Conservation (phyloP, 2,797 vertebrate genomes). For the Anableps anableps region DNA sequence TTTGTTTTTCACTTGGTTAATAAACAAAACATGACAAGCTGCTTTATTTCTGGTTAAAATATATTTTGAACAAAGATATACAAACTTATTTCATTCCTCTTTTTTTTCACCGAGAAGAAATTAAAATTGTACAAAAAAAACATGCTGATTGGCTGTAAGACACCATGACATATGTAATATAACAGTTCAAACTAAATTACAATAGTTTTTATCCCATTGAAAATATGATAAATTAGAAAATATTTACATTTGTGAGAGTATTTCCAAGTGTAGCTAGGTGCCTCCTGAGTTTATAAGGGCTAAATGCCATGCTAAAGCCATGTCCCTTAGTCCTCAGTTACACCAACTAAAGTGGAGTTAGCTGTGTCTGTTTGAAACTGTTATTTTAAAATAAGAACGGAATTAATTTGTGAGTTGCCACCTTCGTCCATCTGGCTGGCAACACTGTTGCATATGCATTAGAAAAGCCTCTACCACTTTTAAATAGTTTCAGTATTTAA, state of each 20-base stretch:
- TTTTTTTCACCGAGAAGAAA: background rate
- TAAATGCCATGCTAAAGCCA: background rate
- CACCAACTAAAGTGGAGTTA: no score
- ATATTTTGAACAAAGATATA: no score
- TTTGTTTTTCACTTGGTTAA: no score
- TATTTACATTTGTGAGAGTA: background rate
- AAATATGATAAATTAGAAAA: background rate
- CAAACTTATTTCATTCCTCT: background rate
- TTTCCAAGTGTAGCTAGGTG: background rate
- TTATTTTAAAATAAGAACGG: no score
- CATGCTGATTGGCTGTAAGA: background rate
- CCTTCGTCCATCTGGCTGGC: background rate
- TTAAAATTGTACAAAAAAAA: background rate
- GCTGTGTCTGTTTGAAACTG: background rate
- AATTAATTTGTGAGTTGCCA: no score
- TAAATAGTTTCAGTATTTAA: background rate
- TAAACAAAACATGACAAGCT: no score
- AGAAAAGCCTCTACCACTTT: background rate
- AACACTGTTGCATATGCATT: background rate
- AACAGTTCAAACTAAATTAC: background rate
- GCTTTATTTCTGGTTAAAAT: no score
- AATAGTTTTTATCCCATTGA: no score
- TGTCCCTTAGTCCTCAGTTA: background rate
- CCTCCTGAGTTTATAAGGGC: no score
- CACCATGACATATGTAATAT: background rate